Evolutionary conservation across 2,797 vertebrate genomes (phyloP), one percentile per base, ranked within the genome.

Genomic region (Sebastes reedi): DNA sequence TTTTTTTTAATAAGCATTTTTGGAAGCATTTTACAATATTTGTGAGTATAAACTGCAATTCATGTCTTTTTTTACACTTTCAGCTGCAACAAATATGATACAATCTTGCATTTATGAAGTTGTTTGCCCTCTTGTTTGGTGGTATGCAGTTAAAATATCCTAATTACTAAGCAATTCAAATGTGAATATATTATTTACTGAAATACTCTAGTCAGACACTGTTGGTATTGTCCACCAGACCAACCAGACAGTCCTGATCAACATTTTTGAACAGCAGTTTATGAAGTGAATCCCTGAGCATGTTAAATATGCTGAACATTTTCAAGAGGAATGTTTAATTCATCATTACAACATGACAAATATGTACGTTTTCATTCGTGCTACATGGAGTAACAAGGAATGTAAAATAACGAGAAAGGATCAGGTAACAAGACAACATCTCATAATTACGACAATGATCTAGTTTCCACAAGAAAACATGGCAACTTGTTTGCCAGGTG

Each of bases 401-500:
- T 62, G 14, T 64, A 50, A 70, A 67, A 75, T 77, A 79, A 79
- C 25, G 24, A 76, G 54, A 46, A 36, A 29, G 27, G 25, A 34
- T 50, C 0, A 6, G n/a, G 18, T 10, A 79, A 74, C 24, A 22
- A 65, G 50, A 73, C 50, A 50, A 3, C 24, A 25, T 50, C 22
- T 61, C 18, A 34, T 42, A 76, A 75, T 54, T 11, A 64, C 42
- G 5, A 64, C 42, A 72, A 22, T 55, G 8, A 68, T 81, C 36
- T 72, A 46, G 39, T 80, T 85, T 70, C 67, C 8, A 54, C 29
- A 46, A 52, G 24, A 50, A 50, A 70, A 70, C 73, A 42, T 54
- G 34, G 30, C 14, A 54, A 54, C 66, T 70, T 85, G 56, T 87
- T 85, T 84, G 56, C 56, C 64, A 73, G 64, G 65, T 79, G 8